Evolutionary conservation across 1,140 invertebrate genomes (phyloP).

Genomic region (Drosophila subpulchrella): DNA sequence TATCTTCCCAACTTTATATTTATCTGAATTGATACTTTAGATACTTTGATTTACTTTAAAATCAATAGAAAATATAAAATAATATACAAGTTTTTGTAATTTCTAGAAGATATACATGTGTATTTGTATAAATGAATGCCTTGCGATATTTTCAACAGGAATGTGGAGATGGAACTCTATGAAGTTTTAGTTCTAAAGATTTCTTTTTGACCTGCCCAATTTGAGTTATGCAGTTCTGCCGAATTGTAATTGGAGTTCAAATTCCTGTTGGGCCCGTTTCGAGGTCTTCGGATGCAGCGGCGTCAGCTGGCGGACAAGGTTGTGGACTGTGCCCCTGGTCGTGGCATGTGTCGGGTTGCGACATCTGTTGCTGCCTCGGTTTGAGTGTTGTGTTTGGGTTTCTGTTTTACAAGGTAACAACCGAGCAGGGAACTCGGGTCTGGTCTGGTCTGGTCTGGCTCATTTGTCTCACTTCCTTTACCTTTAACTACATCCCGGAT

Average conservation of each 20-base stretch:
- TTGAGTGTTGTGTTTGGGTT: conserved; percentile 7
- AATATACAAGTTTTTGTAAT: too few relatives aligned
- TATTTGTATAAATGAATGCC: too few relatives aligned
- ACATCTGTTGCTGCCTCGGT: conserved; percentile 64
- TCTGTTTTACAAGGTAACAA: conserved; percentile 45
- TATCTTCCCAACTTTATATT: too few relatives aligned
- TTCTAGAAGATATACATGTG: too few relatives aligned
- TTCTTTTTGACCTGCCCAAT: background rate
- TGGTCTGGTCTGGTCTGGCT: conserved; percentile 43
- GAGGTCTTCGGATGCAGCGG: conserved; percentile 2
- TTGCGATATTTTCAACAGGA: too few relatives aligned
- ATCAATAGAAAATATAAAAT: too few relatives aligned
- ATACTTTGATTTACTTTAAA: too few relatives aligned
- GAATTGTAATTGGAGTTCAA: conserved; percentile 9
- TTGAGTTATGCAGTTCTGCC: background rate
- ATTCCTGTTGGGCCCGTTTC: conserved; percentile 8
- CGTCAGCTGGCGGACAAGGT: conserved; percentile 45
- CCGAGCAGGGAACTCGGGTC: conserved; percentile 7
- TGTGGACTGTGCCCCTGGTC: conserved; percentile 44
- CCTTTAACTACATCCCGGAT: conserved; percentile 80
- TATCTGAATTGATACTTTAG: too few relatives aligned
- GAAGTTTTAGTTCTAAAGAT: background rate
- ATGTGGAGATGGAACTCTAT: too few relatives aligned
- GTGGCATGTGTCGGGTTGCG: conserved; percentile 72
- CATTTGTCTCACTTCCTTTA: conserved; percentile 82